A percentile compares a stretch with the other conserved stretches of the same genome.
Evolutionary conservation across 2,797 vertebrate species (phyloP).

Genomic region (Eulemur mongoz): DNA sequence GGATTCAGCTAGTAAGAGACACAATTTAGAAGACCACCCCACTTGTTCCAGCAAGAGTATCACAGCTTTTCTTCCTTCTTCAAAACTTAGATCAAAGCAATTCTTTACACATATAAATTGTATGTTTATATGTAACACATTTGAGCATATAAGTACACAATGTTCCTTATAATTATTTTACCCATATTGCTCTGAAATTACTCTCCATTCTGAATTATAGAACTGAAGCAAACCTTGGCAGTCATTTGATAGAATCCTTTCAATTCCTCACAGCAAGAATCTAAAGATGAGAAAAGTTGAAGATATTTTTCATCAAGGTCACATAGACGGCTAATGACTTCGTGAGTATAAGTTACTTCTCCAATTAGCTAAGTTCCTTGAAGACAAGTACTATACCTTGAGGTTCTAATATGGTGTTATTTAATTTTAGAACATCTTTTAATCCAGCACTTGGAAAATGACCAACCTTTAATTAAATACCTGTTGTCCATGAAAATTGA

Average conservation of each 20-base stretch:
- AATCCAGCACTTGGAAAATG: not conserved
- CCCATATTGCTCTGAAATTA: not conserved
- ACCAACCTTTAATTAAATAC: not conserved
- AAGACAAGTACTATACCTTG: not conserved
- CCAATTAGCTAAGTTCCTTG: not conserved
- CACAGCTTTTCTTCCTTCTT: not conserved
- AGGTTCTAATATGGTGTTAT: not conserved
- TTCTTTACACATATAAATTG: not conserved
- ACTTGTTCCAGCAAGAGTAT: not conserved
- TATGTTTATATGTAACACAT: not conserved
- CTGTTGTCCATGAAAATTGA: not conserved
- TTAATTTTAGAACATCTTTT: not conserved
- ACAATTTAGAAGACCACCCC: not conserved
- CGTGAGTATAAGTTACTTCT: not conserved
- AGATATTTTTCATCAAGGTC: not conserved
- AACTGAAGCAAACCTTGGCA: not conserved
- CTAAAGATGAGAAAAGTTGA: not conserved
- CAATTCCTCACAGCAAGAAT: not conserved
- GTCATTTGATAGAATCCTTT: not conserved
- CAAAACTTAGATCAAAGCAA: not conserved
- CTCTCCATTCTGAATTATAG: not conserved
- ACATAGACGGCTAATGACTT: not conserved
- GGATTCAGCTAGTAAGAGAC: not conserved
- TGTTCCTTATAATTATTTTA: not conserved
- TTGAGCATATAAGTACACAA: not conserved